These are phyloP conservation scores for Drosophila gaucha DNA, from an alignment of 2,888 invertebrate species.

Conservation along the genomic window DNA sequence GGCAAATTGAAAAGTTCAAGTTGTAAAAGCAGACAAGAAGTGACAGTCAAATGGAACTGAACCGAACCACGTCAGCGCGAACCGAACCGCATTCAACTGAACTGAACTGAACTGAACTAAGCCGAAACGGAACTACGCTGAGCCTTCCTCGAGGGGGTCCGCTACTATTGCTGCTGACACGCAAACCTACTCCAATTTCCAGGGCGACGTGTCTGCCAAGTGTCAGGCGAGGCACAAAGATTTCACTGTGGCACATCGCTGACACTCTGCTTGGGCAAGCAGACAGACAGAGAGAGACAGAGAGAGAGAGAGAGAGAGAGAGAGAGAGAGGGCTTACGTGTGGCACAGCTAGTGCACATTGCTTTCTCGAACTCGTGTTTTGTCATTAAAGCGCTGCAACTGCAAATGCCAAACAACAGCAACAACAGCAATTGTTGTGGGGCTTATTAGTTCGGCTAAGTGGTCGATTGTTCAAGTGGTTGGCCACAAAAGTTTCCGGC, in stretches of 20 bases:
- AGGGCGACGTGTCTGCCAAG: conserved; percentile 52
- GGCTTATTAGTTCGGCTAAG: conserved; percentile 63
- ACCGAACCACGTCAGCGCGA: conserved; percentile 2
- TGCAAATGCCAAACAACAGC: conserved; percentile 53
- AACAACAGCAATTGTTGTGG: conserved; percentile 33
- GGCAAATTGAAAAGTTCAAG: conserved; percentile 38
- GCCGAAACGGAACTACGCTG: background rate
- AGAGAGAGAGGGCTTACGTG: background rate
- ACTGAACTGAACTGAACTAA: background rate
- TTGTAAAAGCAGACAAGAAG: conserved; percentile 24
- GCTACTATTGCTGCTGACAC: conserved; percentile 57
- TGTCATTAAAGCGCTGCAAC: conserved; percentile 70
- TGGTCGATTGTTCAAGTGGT: conserved; percentile 30
- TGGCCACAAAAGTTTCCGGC: conserved; percentile 24
- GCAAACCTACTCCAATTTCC: conserved; percentile 76
- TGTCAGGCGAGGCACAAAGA: conserved; percentile 53
- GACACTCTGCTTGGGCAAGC: conserved; percentile 47
- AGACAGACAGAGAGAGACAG: background rate
- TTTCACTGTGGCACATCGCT: conserved; percentile 58
- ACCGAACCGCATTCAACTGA: background rate
- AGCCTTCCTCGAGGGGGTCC: background rate
- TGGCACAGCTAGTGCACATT: background rate
- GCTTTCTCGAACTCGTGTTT: conserved; percentile 36
- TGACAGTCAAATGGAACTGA: conserved; percentile 14
- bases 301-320: background rate